Conservation (phyloP, 2,888 invertebrate genomes). For the Tipula helvola region DNA sequence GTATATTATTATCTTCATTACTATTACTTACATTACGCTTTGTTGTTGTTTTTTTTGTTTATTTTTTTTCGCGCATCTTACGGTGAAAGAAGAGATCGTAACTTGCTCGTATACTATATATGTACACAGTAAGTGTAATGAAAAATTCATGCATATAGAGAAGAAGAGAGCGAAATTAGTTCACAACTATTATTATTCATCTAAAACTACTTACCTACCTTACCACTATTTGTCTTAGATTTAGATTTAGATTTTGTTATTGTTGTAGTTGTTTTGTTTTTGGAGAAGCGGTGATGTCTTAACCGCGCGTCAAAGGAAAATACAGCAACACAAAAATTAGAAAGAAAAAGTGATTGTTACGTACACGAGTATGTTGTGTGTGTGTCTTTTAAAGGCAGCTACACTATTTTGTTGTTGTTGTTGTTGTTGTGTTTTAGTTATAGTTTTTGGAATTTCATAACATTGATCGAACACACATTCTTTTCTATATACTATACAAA, state of each 20-base stretch:
- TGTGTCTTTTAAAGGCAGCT: background rate
- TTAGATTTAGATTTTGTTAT: background rate
- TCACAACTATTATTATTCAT: background rate
- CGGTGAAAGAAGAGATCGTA: conserved; percentile 1
- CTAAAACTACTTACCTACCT: background rate
- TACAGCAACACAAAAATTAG: background rate
- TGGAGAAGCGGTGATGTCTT: background rate
- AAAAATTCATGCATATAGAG: background rate
- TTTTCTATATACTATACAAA: background rate
- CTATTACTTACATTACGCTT: background rate
- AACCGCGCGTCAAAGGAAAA: background rate
- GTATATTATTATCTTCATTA: background rate
- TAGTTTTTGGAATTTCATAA: background rate
- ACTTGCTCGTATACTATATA: background rate
- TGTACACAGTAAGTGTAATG: background rate
- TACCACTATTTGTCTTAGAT: background rate
- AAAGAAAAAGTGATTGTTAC: conserved; percentile 7
- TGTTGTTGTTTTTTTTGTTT: background rate
- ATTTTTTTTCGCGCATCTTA: background rate
- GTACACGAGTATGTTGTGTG: background rate
- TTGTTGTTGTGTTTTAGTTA: background rate
- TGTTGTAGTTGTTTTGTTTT: background rate
- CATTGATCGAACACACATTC: background rate
- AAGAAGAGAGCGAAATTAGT: conserved; percentile 5
- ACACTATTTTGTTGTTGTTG: background rate